Conservation (phyloP, 1,140 invertebrate species). For the Drosophila sp. region DNA sequence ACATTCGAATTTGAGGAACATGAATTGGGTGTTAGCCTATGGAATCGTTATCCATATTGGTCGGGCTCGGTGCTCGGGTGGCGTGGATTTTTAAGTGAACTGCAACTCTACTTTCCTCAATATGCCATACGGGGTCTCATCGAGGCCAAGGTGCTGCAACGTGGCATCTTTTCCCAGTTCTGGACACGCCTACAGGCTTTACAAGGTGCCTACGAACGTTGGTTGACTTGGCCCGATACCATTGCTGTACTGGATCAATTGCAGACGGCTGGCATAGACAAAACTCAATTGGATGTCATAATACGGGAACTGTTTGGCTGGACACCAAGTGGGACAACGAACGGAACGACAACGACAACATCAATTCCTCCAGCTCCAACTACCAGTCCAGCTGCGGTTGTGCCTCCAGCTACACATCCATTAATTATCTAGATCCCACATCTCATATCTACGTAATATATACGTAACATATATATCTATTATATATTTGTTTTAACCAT, state of each 20-base stretch:
- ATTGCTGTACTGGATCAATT: constrained; percentile 55
- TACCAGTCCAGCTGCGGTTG: constrained; percentile 40
- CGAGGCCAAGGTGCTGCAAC: constrained; percentile 55
- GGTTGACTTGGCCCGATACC: constrained; percentile 49
- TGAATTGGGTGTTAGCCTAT: constrained; percentile 49
- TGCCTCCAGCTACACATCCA: constrained; percentile 39
- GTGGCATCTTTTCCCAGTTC: constrained; percentile 69
- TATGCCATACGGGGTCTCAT: constrained; percentile 59
- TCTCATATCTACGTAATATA: constrained; percentile 28
- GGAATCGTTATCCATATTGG: constrained; percentile 70
- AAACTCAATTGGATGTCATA: constrained; percentile 49
- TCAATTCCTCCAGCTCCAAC: constrained; percentile 32
- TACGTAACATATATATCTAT: constrained; percentile 60
- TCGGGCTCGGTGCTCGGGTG: constrained; percentile 66
- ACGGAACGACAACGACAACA: constrained; percentile 38
- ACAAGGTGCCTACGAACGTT: constrained; percentile 66
- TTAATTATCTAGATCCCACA: constrained; percentile 16
- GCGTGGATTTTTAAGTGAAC: constrained; percentile 74
- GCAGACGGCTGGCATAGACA: constrained; percentile 59
- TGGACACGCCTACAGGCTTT: constrained; percentile 56
- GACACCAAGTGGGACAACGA: constrained; percentile 29
- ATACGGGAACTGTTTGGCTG: constrained; percentile 69
- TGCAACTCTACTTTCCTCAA: constrained; percentile 62
- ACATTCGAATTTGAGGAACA: constrained; percentile 60
- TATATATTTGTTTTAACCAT: constrained; percentile 52